Evolutionary conservation across 2,888 invertebrate genomes (phyloP).

Genomic region (Cheilosia urbana): DNA sequence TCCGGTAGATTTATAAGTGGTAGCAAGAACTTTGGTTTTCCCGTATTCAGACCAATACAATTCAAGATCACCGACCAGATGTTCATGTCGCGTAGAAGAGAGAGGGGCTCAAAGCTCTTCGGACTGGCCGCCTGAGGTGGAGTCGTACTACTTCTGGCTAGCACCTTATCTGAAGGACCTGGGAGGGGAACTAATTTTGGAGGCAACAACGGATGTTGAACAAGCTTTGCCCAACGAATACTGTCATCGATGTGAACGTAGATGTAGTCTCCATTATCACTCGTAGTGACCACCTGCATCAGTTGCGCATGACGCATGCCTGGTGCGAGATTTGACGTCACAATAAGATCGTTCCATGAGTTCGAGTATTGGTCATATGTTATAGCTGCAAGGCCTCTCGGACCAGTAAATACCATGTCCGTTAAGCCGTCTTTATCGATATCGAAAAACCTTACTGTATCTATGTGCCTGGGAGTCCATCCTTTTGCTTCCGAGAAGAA

Average conservation of each 20-base stretch:
- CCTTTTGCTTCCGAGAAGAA: conserved; percentile 33
- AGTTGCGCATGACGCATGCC: conserved; percentile 32
- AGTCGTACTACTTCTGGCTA: conserved; percentile 1
- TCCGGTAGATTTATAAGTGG: conserved; percentile 28
- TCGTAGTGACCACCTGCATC: conserved; percentile 1
- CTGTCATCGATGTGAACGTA: background rate
- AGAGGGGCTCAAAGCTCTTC: background rate
- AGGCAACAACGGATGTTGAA: background rate
- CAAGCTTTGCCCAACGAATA: conserved; percentile 13
- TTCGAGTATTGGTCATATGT: conserved; percentile 7
- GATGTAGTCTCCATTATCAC: background rate
- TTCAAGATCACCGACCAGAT: conserved; percentile 28
- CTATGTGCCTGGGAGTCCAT: conserved; percentile 11
- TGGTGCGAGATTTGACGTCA: conserved; percentile 7
- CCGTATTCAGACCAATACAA: conserved; percentile 2
- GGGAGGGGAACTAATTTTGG: too few species aligned
- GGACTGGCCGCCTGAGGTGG: background rate
- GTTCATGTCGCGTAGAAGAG: conserved; percentile 26
- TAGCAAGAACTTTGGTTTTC: conserved; percentile 30
- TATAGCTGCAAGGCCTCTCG: conserved; percentile 18
- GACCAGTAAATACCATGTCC: conserved; percentile 47
- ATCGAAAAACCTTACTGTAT: conserved; percentile 13
- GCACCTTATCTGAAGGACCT: too few species aligned
- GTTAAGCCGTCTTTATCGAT: conserved; percentile 15
- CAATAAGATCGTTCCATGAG: conserved; percentile 1